Base-by-base conservation (phyloP, 2,113 vertebrate genomes). In the Sciurus niger region DNA sequence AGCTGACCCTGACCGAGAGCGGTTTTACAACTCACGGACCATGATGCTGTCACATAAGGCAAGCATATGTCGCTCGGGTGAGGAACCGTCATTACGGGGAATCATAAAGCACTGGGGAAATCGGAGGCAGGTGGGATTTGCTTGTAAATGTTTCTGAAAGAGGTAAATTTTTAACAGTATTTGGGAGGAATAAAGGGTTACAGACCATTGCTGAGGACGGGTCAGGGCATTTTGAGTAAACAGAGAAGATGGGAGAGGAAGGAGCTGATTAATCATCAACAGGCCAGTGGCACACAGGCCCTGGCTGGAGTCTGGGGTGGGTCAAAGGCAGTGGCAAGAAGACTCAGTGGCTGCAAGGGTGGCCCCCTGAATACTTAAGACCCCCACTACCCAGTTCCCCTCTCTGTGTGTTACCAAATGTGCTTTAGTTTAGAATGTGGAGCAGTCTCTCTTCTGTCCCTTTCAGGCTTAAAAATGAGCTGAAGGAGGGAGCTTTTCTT, bases 101-200 rank as follows among this genome's bases (percentile, higher is more conserved):
- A 68, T 73, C 79, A 58, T 79, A 96, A 92, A 96, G 46, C 28
- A 46, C 40, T 84, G 46, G 70, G 74, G 86, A 84, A 93, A 67
- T 5, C 22, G 55, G 18, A 65, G 67, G 84, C 93, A 90, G 96
- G 84, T 93, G 89, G 92, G 40, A 85, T 77, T 53, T 55, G n/a
- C 79, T 92, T 76, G 76, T 80, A 84, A 92, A 84, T 24, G n/a
- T 58, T 96, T 91, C 95, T 74, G 58, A 94, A 95, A 83, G 63
- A 65, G 78, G 94, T 91, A 74, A 58, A 84, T 67, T 84, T 96
- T 89, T 89, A 96, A 94, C 72, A 95, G 80, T 6, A 40, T 76
- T 60, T 30, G 84, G 40, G 34, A 84, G 58, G 73, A 95, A 74
- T 53, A 60, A 96, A 95, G 82, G 40, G 43, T 63, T 60, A 20